Percentiles rank a stretch among this genome's conserved stretches.
Conservation (phyloP, 2,888 invertebrate genomes). For the Aphidoletes aphidimyza region DNA sequence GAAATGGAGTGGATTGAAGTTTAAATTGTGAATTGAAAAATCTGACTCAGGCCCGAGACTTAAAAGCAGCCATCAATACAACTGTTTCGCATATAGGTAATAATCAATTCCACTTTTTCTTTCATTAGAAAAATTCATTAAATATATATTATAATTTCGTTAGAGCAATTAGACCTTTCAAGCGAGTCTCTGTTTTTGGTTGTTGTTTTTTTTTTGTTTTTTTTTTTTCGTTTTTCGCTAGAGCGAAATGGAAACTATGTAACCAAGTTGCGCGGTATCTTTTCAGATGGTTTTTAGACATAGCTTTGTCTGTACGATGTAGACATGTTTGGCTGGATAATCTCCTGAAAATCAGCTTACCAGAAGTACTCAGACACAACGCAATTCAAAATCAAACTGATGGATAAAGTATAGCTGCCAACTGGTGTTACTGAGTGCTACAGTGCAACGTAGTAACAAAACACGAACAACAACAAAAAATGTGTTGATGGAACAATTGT, state of each 20-base stretch:
- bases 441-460: not conserved
- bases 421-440: too few species aligned
- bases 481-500: not conserved
- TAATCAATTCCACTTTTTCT: slow-evolving; percentile 52
- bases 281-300: too few species aligned
- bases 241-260: too few species aligned
- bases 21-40: too few species aligned
- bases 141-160: slow-evolving; percentile 49
- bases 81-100: slow-evolving; percentile 8
- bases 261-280: too few species aligned
- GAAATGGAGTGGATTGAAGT: too few species aligned
- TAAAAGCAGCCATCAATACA: too few species aligned
- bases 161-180: slow-evolving; percentile 24
- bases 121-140: slow-evolving; percentile 37
- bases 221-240: too few species aligned
- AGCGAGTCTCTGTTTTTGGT: too few species aligned
- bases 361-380: not conserved
- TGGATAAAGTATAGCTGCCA: not conserved
- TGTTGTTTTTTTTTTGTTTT: too few species aligned
- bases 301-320: not conserved
- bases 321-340: too few species aligned
- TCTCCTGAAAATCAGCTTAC: slow-evolving; percentile 2
- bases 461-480: not conserved
- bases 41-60: too few species aligned
- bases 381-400: not conserved